Evolutionary conservation across 2,113 vertebrate species (phyloP).

Genomic region (Misgurnus mizolepis): DNA sequence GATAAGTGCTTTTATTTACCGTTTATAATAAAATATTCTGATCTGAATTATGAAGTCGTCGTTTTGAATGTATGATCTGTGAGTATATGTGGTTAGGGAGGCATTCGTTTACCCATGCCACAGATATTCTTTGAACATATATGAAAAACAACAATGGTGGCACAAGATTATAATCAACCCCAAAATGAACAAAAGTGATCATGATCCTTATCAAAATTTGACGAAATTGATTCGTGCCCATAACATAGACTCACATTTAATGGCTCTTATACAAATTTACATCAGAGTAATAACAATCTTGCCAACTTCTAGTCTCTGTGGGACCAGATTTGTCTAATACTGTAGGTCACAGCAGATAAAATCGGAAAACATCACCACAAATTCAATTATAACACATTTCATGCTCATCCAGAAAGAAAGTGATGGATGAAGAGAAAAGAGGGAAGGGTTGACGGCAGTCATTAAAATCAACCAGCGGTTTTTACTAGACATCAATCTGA

Average conservation of each 20-base stretch:
- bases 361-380: conserved; percentile 49
- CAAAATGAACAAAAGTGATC: conserved; percentile 35
- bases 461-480: conserved; percentile 26
- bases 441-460: conserved; percentile 7
- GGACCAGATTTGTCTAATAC: neutral
- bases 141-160: no score
- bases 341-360: conserved; percentile 50
- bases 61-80: no score
- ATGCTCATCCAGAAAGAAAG: conserved; percentile 40
- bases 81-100: no score
- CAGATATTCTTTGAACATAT: no score
- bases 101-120: no score
- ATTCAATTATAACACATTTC: conserved; percentile 55
- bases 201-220: conserved; percentile 3
- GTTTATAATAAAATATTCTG: no score
- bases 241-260: conserved; percentile 50
- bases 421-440: neutral
- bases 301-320: no score
- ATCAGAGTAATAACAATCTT: neutral
- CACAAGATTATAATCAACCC: no score
- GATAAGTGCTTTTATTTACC: no score
- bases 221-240: no score
- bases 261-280: conserved; percentile 20
- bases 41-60: no score
- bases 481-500: conserved; percentile 26